Percentiles rank a stretch among this genome's conserved stretches.
These are phyloP conservation scores for Pterostichus madidus DNA, from an alignment of 2,888 invertebrate species.

Conservation along the genomic window DNA sequence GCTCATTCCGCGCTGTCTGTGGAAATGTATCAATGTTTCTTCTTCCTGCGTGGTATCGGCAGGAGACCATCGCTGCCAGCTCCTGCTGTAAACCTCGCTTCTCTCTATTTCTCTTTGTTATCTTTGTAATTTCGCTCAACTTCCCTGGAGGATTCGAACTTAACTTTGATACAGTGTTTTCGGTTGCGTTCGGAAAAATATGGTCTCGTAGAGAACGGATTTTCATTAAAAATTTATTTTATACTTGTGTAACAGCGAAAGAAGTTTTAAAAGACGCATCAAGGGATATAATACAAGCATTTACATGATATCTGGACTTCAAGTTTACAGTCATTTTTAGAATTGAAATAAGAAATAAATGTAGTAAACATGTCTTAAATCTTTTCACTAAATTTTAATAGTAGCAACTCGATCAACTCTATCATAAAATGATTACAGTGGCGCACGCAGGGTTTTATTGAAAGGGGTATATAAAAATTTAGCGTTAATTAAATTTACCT, in stretches of 20 bases:
- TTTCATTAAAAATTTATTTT: slow-evolving; percentile 12
- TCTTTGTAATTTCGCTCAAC: slow-evolving; percentile 36
- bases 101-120: slow-evolving; percentile 40
- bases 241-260: neutral
- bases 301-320: too few species aligned
- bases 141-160: slow-evolving; percentile 20
- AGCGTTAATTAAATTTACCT: too few species aligned
- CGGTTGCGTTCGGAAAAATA: slow-evolving; percentile 14
- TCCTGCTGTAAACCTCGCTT: neutral
- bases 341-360: too few species aligned
- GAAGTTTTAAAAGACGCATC: slow-evolving; percentile 2
- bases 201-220: slow-evolving; percentile 6
- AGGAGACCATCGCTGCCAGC: neutral
- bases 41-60: neutral
- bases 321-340: too few species aligned
- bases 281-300: too few species aligned
- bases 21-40: neutral
- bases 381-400: too few species aligned
- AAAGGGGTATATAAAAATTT: too few species aligned
- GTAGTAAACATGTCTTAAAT: too few species aligned
- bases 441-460: too few species aligned
- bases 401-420: too few species aligned
- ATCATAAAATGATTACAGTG: too few species aligned
- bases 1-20: neutral
- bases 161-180: slow-evolving; percentile 36